Percentiles rank a stretch among this genome's conserved stretches.
Conservation (phyloP, 2,888 invertebrate genomes). For the Hermaeophaga mercurialis region DNA sequence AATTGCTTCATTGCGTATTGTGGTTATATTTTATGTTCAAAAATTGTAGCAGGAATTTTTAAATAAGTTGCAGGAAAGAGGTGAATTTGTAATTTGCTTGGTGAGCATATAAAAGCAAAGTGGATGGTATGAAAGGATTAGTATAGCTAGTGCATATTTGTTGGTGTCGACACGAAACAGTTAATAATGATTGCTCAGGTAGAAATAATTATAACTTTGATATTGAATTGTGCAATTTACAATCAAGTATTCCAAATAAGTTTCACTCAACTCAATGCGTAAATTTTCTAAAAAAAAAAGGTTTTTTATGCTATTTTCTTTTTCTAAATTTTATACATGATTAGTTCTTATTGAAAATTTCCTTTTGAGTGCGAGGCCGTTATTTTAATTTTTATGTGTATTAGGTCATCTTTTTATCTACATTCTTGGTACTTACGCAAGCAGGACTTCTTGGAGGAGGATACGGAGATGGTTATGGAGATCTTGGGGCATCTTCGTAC, state of each 20-base stretch:
- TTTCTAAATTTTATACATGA: background rate
- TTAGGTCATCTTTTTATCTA: constrained; percentile 16
- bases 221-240: too few relatives aligned
- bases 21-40: background rate
- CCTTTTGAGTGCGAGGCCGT: background rate
- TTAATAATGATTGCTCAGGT: constrained; percentile 16
- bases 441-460: constrained; percentile 29
- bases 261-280: too few relatives aligned
- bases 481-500: constrained; percentile 25
- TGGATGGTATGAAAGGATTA: constrained; percentile 5
- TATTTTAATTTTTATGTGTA: background rate
- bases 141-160: constrained; percentile 9
- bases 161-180: constrained; percentile 5
- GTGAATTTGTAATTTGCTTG: constrained; percentile 8
- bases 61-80: constrained; percentile 3
- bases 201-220: background rate
- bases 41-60: constrained; percentile 4
- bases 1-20: constrained; percentile 14
- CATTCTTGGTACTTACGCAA: constrained; percentile 23
- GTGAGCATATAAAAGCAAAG: constrained; percentile 11
- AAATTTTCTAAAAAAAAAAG: too few relatives aligned
- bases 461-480: constrained; percentile 11
- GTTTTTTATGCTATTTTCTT: too few relatives aligned
- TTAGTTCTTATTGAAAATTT: background rate
- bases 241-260: background rate